These are phyloP conservation scores for Sparus aurata DNA, from an alignment of 2,797 vertebrate genomes.

Conservation along the genomic window DNA sequence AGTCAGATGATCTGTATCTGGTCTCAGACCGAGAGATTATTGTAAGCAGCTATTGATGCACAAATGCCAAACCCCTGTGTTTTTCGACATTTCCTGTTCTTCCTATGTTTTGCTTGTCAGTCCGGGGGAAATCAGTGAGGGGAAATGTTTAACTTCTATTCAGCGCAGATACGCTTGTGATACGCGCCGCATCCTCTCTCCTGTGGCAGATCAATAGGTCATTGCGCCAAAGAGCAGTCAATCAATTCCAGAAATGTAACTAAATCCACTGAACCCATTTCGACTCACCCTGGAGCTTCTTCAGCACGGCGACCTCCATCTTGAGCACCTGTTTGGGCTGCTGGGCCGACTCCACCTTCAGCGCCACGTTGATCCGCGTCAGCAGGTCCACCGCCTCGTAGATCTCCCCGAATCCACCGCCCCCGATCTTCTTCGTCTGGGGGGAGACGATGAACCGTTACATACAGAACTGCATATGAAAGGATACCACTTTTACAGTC, in stretches of 20 bases:
- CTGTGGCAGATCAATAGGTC: slow-evolving; percentile 39
- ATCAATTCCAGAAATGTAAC: slow-evolving; percentile 57
- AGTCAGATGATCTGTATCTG: slow-evolving; percentile 53
- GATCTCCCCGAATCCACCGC: slow-evolving; percentile 99
- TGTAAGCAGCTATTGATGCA: neutral
- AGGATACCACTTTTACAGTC: neutral
- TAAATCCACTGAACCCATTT: slow-evolving; percentile 52
- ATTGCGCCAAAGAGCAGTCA: neutral
- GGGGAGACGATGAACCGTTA: neutral
- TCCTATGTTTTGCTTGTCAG: neutral
- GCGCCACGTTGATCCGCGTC: slow-evolving; percentile 93
- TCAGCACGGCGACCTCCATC: slow-evolving; percentile 99
- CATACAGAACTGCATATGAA: neutral
- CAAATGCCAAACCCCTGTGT: neutral
- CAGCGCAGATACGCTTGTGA: slow-evolving; percentile 1
- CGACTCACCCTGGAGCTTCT: slow-evolving; percentile 96
- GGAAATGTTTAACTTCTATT: slow-evolving; percentile 8
- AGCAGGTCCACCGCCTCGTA: slow-evolving; percentile 97
- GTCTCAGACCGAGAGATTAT: slow-evolving; percentile 35
- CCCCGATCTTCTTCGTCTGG: slow-evolving; percentile 97
- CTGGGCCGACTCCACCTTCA: slow-evolving; percentile 99
- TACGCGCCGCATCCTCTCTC: neutral
- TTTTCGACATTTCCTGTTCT: slow-evolving; percentile 31
- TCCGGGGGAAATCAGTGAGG: neutral
- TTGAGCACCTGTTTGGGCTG: slow-evolving; percentile 99